A percentile compares a stretch with the other conserved stretches of the same genome.
phyloP scores from a whole-genome alignment of 2,888 invertebrate species.

The Lapara coniferarum region DNA sequence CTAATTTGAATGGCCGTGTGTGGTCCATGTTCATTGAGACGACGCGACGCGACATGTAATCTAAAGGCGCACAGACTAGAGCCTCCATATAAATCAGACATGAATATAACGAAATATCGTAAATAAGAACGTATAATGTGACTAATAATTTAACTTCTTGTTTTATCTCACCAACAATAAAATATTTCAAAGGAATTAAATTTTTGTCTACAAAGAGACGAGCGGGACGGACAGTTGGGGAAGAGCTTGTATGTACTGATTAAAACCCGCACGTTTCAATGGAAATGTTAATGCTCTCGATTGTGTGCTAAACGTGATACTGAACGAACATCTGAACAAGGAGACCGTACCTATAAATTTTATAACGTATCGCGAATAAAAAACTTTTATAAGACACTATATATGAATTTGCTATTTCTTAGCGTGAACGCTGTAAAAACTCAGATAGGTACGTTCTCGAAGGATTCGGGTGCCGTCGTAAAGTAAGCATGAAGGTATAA shows the following conservation, averaged over 20 bases:
- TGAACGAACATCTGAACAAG: constrained; percentile 68
- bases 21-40: constrained; percentile 68
- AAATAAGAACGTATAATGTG: constrained; percentile 50
- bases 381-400: constrained; percentile 63
- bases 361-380: constrained; percentile 60
- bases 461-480: constrained; percentile 63
- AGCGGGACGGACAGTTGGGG: constrained; percentile 40
- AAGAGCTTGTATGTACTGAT: constrained; percentile 56
- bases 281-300: constrained; percentile 75
- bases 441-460: constrained; percentile 62
- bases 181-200: constrained; percentile 28
- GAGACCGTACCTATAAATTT: constrained; percentile 72
- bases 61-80: constrained; percentile 57
- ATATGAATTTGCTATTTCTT: constrained; percentile 71
- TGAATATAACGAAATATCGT: constrained; percentile 45
- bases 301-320: constrained; percentile 76
- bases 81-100: constrained; percentile 61
- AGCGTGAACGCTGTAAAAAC: constrained; percentile 61
- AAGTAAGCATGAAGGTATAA: constrained; percentile 81
- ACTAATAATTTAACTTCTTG: constrained; percentile 39
- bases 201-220: constrained; percentile 19
- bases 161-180: constrained; percentile 31
- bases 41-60: constrained; percentile 55
- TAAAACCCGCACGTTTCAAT: constrained; percentile 66
- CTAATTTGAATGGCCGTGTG: constrained; percentile 75